Base-by-base conservation (phyloP, 2,888 invertebrate species). In the Xanthostigma xanthostigma region DNA sequence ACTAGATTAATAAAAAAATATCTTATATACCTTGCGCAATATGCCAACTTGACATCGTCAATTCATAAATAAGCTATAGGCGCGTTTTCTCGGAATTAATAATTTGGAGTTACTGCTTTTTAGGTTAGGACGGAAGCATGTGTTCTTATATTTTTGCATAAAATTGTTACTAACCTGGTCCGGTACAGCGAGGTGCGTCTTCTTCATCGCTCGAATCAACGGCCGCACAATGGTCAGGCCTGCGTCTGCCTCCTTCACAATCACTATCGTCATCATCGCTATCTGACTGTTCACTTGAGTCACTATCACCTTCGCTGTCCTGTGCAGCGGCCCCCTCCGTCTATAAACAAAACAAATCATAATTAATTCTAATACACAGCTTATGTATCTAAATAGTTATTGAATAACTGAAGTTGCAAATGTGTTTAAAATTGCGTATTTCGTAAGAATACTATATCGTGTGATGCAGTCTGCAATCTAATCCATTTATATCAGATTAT, bases 261-360 rank as follows among this genome's bases (percentile, higher is more conserved):
- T 48, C 48, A 36, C 48, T 48, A 38, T 48, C 48, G 11, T 64
- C 71, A 55, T 71, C 71, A 37, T 71, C 71, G 61, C 67, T 69
- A 61, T 69, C 70, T 1, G 52, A 60, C 47, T 58, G 59, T 33
- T 49, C 54, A 47, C 55, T 60, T 45, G 56, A 55, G 53, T 58
- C 62, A 55, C 62, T 58, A 52, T 60, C 58, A 51, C 51, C 59
- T 46, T 54, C 53, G 36, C 53, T 62, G 49, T 56, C 46, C 37
- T 48, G 42, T 13, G 36, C 40, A 36, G 36, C 46, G 13, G 46
- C 35, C 11, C 40, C 42, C 8, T 42, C 27, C n/a, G 27, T 42
- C 27, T 42, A 27, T 39, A 39, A 13, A 12, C 39, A 12, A 38
- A 3, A 12, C 38, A 38, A 38, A 38, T 38, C n/a, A 39, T 12